Percentiles rank a stretch among this genome's conserved stretches.
phyloP scores from a whole-genome alignment of 2,113 vertebrate species.

The Muntiacus reevesi region DNA sequence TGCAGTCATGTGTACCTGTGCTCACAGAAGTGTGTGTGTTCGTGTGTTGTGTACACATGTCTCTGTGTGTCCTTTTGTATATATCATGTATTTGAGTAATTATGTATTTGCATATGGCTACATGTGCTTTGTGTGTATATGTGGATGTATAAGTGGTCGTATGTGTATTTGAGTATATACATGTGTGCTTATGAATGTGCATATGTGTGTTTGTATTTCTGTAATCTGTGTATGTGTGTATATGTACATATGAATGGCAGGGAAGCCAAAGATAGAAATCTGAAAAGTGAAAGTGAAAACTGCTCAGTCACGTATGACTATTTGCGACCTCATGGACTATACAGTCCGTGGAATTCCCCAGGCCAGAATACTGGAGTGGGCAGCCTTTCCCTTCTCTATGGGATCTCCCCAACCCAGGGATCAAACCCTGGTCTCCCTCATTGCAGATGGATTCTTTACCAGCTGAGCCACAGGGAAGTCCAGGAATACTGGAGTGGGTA shows the following conservation, averaged over 20 bases:
- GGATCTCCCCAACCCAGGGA: too few relatives aligned
- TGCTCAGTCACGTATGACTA: fast-evolving
- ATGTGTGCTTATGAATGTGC: too few relatives aligned
- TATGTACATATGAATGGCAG: neutral
- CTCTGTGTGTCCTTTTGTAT: neutral
- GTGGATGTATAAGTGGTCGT: neutral
- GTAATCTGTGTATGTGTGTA: neutral
- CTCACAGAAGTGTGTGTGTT: neutral
- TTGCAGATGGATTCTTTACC: too few relatives aligned
- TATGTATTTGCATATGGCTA: neutral
- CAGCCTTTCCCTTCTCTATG: too few relatives aligned
- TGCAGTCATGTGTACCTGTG: neutral
- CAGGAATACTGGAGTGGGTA: too few relatives aligned
- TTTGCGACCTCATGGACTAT: too few relatives aligned
- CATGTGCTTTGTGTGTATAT: neutral
- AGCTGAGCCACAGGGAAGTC: too few relatives aligned
- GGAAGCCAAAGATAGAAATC: neutral
- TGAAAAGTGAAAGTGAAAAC: neutral
- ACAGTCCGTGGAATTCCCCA: too few relatives aligned
- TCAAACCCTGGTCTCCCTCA: too few relatives aligned
- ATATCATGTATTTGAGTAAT: neutral
- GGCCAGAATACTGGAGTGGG: too few relatives aligned
- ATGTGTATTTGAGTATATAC: neutral
- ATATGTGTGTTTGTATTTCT: neutral
- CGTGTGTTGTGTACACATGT: neutral